Base-by-base conservation (phyloP, 1,140 invertebrate species). In the Babylonia areolata region DNA sequence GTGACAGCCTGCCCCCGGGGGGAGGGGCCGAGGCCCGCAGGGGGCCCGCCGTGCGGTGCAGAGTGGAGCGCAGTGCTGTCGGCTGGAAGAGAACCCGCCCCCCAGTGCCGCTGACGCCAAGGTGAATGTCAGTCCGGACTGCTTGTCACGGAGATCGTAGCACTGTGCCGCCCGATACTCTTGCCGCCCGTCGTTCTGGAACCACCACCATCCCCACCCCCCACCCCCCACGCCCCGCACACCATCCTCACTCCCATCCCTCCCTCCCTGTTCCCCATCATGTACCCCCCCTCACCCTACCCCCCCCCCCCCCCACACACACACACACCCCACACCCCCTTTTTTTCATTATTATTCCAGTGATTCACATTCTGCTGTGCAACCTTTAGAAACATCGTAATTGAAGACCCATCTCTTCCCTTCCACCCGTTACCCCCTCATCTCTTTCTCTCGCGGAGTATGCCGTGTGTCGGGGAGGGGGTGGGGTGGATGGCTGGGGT, bases 1-100 rank as follows among this genome's bases (percentile, higher is more conserved):
- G 69, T 84, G 82, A 84, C 82, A 75, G 64, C 23, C 82, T 1
- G 23, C 39, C 39, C 82, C 82, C 69, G 12, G 81, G 64, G 82
- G 64, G 12, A 28, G 64, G 40, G 64, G 35, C 46, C 31, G 46
- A n/a, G 42, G 78, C n/a, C 78, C 78, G 28, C 42, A 15, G n/a
- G 78, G 78, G 78, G 5, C 39, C 31, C 28, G 78, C 33, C 54
- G 3, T 40, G 40, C 46, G n/a, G 78, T 51, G 42, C 40, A 37
- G 42, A 3, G 40, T 15, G 15, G 40, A n/a, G 46, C 77, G 17
- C 33, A 42, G 23, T 33, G 40, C 78, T 33, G 42, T 80, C 39
- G 42, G 9, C 6, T 80, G 42, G 23, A 51, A 80, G 23, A 12
- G 31, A 54, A 54, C 40, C 46, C 78, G 40, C 78, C 78, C 78